Evolutionary conservation across 2,113 vertebrate genomes (phyloP).

Genomic region (Psophia crepitans): DNA sequence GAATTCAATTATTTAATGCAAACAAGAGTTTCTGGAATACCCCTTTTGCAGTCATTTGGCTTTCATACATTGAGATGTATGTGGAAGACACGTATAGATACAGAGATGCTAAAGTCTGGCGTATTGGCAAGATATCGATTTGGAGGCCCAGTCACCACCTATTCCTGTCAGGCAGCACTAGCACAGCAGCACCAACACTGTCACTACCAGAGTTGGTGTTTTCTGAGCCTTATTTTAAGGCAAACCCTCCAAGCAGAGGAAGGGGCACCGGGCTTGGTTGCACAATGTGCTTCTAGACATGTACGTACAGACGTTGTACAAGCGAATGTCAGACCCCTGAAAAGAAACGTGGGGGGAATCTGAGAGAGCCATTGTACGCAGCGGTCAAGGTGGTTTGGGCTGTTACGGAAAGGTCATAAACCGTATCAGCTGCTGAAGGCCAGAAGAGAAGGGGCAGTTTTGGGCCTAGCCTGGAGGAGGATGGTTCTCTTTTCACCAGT

Average conservation of each 20-base stretch:
- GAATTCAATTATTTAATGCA: not conserved
- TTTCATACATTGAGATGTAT: not conserved
- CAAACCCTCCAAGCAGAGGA: not conserved
- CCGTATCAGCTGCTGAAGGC: not conserved
- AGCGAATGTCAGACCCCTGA: not conserved
- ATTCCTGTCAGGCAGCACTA: not conserved
- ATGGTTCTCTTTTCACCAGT: not conserved
- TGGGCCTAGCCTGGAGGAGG: not conserved
- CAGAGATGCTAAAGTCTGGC: not conserved
- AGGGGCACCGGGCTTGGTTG: not conserved
- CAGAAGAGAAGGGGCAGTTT: not conserved
- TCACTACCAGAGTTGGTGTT: not conserved
- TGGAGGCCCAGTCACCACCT: not conserved
- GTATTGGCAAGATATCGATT: not conserved
- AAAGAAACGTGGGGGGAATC: not conserved
- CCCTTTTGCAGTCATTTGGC: not conserved
- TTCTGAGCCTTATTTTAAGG: not conserved
- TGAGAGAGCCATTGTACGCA: fast-evolving
- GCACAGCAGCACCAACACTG: not conserved
- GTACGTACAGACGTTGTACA: fast-evolving
- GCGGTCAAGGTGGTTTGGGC: not conserved
- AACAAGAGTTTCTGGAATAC: not conserved
- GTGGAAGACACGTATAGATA: not conserved
- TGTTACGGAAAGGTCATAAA: not conserved
- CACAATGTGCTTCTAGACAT: not conserved